A percentile compares a stretch with the other conserved stretches of the same genome.
Conservation (phyloP, 1,140 invertebrate genomes). For the Procambarus virginalis region DNA sequence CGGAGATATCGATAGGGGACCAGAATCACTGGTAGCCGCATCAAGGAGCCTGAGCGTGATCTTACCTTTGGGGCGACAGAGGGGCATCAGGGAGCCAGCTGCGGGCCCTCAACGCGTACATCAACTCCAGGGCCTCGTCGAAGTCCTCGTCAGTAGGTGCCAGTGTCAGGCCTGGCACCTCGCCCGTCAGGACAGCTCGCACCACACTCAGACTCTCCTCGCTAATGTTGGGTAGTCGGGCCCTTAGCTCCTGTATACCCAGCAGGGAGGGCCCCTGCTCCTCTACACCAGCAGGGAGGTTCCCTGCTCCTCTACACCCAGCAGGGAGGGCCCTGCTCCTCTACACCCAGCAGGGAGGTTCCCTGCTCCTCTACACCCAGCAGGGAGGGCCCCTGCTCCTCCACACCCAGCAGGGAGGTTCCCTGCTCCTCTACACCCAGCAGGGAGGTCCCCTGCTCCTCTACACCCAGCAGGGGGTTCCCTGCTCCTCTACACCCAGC, state of each 20-base stretch:
- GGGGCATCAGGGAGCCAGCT: slow-evolving; percentile 18
- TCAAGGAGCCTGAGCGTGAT: neutral
- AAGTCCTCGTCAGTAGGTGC: slow-evolving; percentile 15
- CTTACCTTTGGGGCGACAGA: slow-evolving; percentile 13
- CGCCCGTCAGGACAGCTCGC: neutral
- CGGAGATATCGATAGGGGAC: too few relatives aligned
- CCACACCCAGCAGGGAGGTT: too few relatives aligned
- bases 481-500: too few relatives aligned
- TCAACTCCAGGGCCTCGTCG: slow-evolving; percentile 14
- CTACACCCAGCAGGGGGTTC: too few relatives aligned
- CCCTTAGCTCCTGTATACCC: neutral
- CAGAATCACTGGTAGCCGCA: too few relatives aligned
- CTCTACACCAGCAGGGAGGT: too few relatives aligned
- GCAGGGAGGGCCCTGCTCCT: neutral
- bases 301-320: too few relatives aligned
- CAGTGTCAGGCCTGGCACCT: neutral
- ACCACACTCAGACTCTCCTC: neutral
- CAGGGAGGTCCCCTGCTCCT: neutral
- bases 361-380: neutral
- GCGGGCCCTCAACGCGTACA: slow-evolving; percentile 14
- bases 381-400: neutral
- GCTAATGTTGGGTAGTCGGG: neutral
- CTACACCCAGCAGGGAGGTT: too few relatives aligned
- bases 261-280: neutral
- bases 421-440: too few relatives aligned